Evolutionary conservation across 2,888 invertebrate species (phyloP).

Genomic region (Polyploca ridens): DNA sequence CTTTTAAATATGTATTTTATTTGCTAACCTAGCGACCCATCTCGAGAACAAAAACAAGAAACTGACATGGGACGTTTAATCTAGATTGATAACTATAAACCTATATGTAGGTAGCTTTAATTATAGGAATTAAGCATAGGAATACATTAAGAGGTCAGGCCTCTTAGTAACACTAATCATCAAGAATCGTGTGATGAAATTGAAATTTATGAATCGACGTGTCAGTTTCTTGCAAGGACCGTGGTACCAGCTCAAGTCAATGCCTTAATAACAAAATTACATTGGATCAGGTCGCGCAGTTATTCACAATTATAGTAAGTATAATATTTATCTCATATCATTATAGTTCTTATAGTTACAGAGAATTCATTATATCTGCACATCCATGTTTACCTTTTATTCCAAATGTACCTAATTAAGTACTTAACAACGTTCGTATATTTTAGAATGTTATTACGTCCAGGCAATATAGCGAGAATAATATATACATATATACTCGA

Average conservation of each 20-base stretch:
- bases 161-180: too few relatives aligned
- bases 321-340: conserved; percentile 17
- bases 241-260: neutral
- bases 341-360: conserved; percentile 27
- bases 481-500: too few relatives aligned
- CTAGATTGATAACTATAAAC: neutral
- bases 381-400: neutral
- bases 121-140: too few relatives aligned
- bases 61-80: neutral
- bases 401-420: neutral
- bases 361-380: neutral
- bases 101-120: neutral
- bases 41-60: neutral
- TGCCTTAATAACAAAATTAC: conserved; percentile 13
- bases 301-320: conserved; percentile 29
- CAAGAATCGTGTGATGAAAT: too few relatives aligned
- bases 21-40: conserved; percentile 7
- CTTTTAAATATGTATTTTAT: neutral
- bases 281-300: conserved; percentile 49
- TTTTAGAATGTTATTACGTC: neutral
- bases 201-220: neutral
- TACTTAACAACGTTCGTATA: neutral
- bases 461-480: neutral
- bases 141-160: too few relatives aligned
- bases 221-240: neutral